Conservation (phyloP, 2,888 invertebrate genomes). For the Litoditis marina region DNA sequence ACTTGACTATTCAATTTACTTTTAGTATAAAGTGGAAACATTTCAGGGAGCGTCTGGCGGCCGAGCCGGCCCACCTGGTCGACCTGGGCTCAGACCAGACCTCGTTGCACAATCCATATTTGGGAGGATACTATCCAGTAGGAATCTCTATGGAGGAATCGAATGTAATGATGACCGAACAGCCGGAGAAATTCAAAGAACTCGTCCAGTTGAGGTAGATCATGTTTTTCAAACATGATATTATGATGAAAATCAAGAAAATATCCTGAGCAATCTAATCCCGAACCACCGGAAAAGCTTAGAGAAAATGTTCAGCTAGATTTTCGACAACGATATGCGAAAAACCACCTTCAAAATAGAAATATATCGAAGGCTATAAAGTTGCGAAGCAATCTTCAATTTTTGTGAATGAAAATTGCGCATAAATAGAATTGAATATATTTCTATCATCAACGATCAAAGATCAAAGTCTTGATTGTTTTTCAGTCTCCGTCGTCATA, state of each 20-base stretch:
- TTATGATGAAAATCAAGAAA: too few relatives aligned
- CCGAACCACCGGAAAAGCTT: too few relatives aligned
- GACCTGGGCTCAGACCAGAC: conserved; percentile 71
- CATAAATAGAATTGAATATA: too few relatives aligned
- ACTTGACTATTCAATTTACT: background rate
- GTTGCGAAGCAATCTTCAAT: too few relatives aligned
- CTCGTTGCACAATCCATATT: conserved; percentile 69
- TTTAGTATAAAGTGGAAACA: too few relatives aligned
- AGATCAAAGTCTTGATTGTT: background rate
- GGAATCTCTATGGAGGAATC: conserved; percentile 66
- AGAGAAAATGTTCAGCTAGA: too few relatives aligned
- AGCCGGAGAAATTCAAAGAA: conserved; percentile 66
- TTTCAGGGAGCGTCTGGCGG: conserved; percentile 66
- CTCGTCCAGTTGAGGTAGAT: conserved; percentile 67
- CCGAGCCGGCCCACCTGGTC: conserved; percentile 67
- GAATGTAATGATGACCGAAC: conserved; percentile 65
- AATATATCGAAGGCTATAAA: too few relatives aligned
- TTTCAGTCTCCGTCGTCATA: conserved; percentile 67
- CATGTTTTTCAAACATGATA: conserved; percentile 1
- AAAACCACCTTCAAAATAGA: too few relatives aligned
- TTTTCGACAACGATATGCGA: too few relatives aligned
- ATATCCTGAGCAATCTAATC: too few relatives aligned
- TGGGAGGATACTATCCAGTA: conserved; percentile 63
- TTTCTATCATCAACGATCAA: background rate
- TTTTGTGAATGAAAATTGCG: background rate